These are phyloP conservation scores for Ovis canadensis DNA, from an alignment of 2,113 vertebrate species.

Conservation along the genomic window DNA sequence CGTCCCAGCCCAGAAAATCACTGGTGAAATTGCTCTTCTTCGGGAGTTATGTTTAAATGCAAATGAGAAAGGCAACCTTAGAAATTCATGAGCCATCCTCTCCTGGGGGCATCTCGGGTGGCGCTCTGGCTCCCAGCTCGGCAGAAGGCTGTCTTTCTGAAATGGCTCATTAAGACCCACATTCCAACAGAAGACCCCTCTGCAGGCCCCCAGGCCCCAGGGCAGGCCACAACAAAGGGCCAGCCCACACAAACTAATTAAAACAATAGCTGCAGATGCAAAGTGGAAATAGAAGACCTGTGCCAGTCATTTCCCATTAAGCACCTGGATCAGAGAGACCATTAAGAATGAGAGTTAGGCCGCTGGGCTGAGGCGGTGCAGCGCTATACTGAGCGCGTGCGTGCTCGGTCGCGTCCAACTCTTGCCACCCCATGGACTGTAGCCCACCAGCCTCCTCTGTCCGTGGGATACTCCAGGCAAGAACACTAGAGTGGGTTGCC, in stretches of 20 bases:
- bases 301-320: conserved; percentile 59
- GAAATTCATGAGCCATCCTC: conserved; percentile 72
- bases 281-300: conserved; percentile 31
- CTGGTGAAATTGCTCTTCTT: conserved; percentile 68
- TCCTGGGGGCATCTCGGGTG: conserved; percentile 41
- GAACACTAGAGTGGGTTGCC: background rate
- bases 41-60: conserved; percentile 63
- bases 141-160: conserved; percentile 39
- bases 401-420: background rate
- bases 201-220: conserved; percentile 47
- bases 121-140: conserved; percentile 66
- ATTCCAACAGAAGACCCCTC: conserved; percentile 49
- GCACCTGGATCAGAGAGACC: conserved; percentile 36
- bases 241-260: conserved; percentile 66
- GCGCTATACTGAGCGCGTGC: rapidly evolving
- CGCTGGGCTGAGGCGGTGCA: background rate
- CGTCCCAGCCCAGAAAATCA: conserved; percentile 32
- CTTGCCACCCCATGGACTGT: background rate
- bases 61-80: conserved; percentile 66
- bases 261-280: conserved; percentile 66
- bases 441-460: background rate
- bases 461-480: background rate
- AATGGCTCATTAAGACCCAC: conserved; percentile 70
- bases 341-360: background rate
- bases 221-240: conserved; percentile 58